Evolutionary conservation across 2,888 invertebrate genomes (phyloP).

Genomic region (Conops quadrifasciatus): DNA sequence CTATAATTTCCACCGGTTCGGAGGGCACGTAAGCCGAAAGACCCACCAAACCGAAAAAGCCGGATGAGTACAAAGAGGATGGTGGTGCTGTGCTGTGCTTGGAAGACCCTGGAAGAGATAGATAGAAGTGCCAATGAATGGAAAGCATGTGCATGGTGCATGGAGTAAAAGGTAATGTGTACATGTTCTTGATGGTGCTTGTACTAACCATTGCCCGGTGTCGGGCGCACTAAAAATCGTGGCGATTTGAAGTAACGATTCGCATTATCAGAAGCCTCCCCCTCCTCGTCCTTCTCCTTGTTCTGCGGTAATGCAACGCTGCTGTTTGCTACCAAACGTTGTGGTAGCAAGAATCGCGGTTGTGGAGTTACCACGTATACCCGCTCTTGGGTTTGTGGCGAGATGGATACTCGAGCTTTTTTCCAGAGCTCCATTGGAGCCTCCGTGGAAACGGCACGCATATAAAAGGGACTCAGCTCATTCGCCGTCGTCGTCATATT

Average conservation of each 20-base stretch:
- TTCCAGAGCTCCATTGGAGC: constrained; percentile 69
- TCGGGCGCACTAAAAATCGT: constrained; percentile 70
- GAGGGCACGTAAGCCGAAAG: constrained; percentile 67
- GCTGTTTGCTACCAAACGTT: constrained; percentile 36
- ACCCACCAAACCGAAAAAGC: constrained; percentile 68
- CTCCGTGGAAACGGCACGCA: constrained; percentile 43
- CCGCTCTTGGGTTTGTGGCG: constrained; percentile 81
- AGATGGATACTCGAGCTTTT: constrained; percentile 74
- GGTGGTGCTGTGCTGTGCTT: background rate
- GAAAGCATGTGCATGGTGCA: background rate
- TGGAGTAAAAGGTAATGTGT: background rate
- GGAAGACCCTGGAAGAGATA: constrained; percentile 15
- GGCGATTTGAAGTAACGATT: constrained; percentile 57
- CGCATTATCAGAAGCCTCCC: no score
- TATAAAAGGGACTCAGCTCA: constrained; percentile 60
- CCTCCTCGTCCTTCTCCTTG: background rate
- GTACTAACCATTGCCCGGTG: constrained; percentile 65
- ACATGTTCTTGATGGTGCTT: no score
- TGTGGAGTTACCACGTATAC: constrained; percentile 85
- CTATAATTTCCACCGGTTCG: constrained; percentile 68
- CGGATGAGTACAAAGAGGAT: constrained; percentile 55
- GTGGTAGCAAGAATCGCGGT: constrained; percentile 62
- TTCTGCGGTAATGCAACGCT: constrained; percentile 31
- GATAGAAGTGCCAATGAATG: background rate
- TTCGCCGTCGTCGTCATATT: constrained; percentile 61